Evolutionary conservation across 2,888 invertebrate species (phyloP), one percentile per base, ranked within the genome.

Genomic region (Agonopterix arenella): DNA sequence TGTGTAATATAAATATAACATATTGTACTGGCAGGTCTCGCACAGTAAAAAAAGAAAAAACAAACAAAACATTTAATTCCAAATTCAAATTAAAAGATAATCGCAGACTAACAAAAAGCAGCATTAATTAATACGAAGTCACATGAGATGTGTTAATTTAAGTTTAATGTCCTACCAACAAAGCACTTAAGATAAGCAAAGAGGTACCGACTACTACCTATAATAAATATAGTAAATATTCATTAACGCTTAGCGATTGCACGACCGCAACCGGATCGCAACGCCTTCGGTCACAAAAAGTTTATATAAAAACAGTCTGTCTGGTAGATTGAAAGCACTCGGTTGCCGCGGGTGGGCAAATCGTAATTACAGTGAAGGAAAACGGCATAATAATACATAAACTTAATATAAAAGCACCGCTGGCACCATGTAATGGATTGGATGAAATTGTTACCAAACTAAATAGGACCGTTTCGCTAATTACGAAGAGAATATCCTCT

Each of bases 181-280:
- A 11, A 51, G 48, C 51, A 61, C 52, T 57, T 57, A 65, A 28
- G 55, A 61, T 56, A 51, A 57, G 46, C 47, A 55, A 58, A 62
- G 67, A 69, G 65, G 58, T 49, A 52, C 69, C 64, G 70, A 56
- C 62, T 47, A 60, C 60, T 18, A 45, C 41, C 11, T 28, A n/a
- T 2, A 48, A 44, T 63, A 66, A 64, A 65, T 67, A 68, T 62
- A 66, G 70, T 70, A 69, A 76, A 78, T 77, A 76, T 73, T 76
- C 71, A 78, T 79, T 76, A 73, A 55, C 60, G 62, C 60, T 61
- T 59, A 58, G 55, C 57, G 57, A 67, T 61, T 62, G 63, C 57
- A 61, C 58, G 58, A 57, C 56, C 59, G 59, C 61, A 64, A 68
- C 70, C 64, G 68, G 69, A 64, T 71, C 51, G 54, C 49, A 52